Percentiles rank a stretch among this genome's conserved stretches.
Conservation (phyloP, 2,888 invertebrate genomes). For the Buathra laborator region DNA sequence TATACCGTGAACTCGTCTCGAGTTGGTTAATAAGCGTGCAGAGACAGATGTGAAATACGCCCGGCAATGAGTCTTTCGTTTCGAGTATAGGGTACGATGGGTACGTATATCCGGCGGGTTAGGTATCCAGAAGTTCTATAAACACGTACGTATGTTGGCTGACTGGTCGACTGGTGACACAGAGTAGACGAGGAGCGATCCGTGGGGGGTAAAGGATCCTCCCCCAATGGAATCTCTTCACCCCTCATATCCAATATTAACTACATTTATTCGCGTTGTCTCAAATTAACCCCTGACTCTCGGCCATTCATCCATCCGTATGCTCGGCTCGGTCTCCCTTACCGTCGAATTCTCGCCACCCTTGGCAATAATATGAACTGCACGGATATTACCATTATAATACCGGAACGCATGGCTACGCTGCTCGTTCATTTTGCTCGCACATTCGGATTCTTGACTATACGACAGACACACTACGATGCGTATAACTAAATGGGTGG, state of each 20-base stretch:
- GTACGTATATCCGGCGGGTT: constrained; percentile 48
- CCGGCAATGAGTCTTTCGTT: constrained; percentile 76
- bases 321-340: constrained; percentile 64
- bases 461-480: constrained; percentile 23
- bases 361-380: constrained; percentile 77
- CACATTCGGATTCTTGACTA: constrained; percentile 31
- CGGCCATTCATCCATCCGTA: constrained; percentile 70
- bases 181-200: constrained; percentile 63
- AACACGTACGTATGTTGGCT: constrained; percentile 51
- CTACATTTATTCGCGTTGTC: constrained; percentile 85
- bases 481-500: constrained; percentile 51
- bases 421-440: constrained; percentile 39
- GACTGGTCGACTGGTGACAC: constrained; percentile 74
- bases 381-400: constrained; percentile 79
- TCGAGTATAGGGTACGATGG: constrained; percentile 65
- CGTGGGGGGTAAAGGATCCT: constrained; percentile 70
- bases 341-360: constrained; percentile 54
- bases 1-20: constrained; percentile 47
- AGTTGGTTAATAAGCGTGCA: constrained; percentile 74
- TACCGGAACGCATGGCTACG: constrained; percentile 66
- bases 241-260: constrained; percentile 82
- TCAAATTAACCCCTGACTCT: constrained; percentile 84
- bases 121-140: constrained; percentile 37
- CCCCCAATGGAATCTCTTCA: constrained; percentile 66
- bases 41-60: constrained; percentile 79